A percentile compares a stretch with the other conserved stretches of the same genome.
These are phyloP conservation scores for Pipra filicauda DNA, from an alignment of 2,113 vertebrate species.

Conservation along the genomic window DNA sequence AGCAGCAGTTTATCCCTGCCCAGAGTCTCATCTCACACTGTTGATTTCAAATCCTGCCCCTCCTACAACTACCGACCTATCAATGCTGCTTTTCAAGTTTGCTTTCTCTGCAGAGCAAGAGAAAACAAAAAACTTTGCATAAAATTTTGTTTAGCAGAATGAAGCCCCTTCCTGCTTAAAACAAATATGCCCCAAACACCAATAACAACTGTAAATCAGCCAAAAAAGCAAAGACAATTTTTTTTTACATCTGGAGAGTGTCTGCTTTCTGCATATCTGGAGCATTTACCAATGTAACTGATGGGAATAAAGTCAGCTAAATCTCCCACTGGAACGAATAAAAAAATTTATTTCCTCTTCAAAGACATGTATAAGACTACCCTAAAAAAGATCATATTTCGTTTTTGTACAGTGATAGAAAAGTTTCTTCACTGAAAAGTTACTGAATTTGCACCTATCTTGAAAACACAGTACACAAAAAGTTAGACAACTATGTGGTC, in stretches of 20 bases:
- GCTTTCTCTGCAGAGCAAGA: neutral
- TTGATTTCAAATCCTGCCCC: neutral
- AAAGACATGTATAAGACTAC: neutral
- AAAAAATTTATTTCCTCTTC: neutral
- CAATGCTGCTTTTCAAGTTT: neutral
- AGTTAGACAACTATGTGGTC: neutral
- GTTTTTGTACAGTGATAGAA: neutral
- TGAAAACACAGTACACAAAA: neutral
- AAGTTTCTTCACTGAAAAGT: neutral
- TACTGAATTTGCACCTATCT: neutral
- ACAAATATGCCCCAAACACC: neutral
- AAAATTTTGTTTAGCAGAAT: neutral
- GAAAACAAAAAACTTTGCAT: neutral
- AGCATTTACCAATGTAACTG: neutral
- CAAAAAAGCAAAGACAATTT: neutral
- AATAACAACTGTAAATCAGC: neutral
- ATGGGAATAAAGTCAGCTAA: neutral
- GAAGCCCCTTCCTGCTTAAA: neutral
- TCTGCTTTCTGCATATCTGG: neutral
- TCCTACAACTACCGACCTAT: neutral
- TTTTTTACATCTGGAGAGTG: neutral
- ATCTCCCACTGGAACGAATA: neutral
- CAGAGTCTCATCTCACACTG: neutral
- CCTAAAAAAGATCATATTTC: neutral
- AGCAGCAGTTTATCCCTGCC: conserved; percentile 30